Evolutionary conservation across 2,113 vertebrate species (phyloP).

Genomic region (Actenoides lindsayi): DNA sequence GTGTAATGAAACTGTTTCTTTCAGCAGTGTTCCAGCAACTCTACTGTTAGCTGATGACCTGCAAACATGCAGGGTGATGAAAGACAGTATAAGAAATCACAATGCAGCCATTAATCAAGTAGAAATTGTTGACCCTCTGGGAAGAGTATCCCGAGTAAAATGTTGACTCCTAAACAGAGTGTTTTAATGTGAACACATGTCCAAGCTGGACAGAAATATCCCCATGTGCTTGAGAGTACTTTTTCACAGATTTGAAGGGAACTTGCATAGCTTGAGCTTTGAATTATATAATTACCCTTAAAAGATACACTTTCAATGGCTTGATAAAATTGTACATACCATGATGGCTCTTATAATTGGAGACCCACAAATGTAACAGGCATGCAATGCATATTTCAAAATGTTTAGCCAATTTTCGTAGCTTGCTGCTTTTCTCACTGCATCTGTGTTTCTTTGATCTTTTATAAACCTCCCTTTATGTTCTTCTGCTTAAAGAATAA

Average conservation of each 20-base stretch:
- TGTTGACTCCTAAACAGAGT: neutral
- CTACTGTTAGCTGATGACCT: no score
- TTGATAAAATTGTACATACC: neutral
- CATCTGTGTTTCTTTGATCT: conserved; percentile 7
- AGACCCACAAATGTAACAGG: neutral
- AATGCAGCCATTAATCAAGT: neutral
- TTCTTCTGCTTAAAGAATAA: conserved; percentile 41
- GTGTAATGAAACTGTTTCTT: no score
- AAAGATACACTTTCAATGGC: neutral
- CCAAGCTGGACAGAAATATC: no score
- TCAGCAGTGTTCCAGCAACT: no score
- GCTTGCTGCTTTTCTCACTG: neutral
- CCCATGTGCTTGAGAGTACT: no score
- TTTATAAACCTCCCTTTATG: conserved; percentile 10
- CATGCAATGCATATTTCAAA: conserved; percentile 1
- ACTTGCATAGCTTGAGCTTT: no score
- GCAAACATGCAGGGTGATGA: no score
- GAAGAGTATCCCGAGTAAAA: neutral
- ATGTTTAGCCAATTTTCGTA: neutral
- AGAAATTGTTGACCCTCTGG: neutral
- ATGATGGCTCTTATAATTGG: neutral
- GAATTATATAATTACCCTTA: neutral
- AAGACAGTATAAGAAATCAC: no score
- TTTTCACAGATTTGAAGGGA: no score
- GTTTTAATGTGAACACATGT: no score